Evolutionary conservation across 1,140 invertebrate genomes (phyloP), one percentile per base, ranked within the genome.

Genomic region (Patella vulgata): DNA sequence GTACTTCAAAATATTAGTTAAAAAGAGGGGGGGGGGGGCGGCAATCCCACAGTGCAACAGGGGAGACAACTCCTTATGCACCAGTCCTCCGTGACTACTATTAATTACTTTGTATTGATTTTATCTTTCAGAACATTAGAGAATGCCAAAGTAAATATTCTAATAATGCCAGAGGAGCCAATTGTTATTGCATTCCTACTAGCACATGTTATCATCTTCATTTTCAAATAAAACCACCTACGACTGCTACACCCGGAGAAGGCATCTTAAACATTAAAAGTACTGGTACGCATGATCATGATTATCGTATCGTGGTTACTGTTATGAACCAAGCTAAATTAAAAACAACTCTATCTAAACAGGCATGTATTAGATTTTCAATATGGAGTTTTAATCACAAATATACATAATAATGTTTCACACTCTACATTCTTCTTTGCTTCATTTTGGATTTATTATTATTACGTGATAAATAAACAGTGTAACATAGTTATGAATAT

Each of bases 281-380:
- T 43, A 33, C 36, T n/a, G 73, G 69, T 17, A 25, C 55, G 3
- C 73, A 74, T 44, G 73, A 74, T 52, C 59, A 57, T 39, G 73
- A 74, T 47, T 74, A 74, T 51, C 66, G 51, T 27, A 51, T 74
- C 4, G 64, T 72, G 47, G 57, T 74, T 23, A 52, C 54, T 21
- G 70, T 60, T 3, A 65, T 52, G 4, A 74, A 70, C 52, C 55
- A 63, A n/a, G 73, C 73, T 25, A 55, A 68, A 11, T 62, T 72
- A 17, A 52, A 44, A 14, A 68, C 73, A 1, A 54, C 54, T 2
- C 11, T 66, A 11, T 43, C 11, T 4, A 69, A 54, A 40, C 68
- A 74, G 67, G 73, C 72, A 54, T 30, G 31, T 46, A 17, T n/a
- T n/a, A n/a, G n/a, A n/a, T n/a, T n/a, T n/a, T n/a, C n/a, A n/a